A percentile compares a stretch with the other conserved stretches of the same genome.
These are phyloP conservation scores for Dasypogon diadema DNA, from an alignment of 2,888 invertebrate genomes.

Conservation along the genomic window DNA sequence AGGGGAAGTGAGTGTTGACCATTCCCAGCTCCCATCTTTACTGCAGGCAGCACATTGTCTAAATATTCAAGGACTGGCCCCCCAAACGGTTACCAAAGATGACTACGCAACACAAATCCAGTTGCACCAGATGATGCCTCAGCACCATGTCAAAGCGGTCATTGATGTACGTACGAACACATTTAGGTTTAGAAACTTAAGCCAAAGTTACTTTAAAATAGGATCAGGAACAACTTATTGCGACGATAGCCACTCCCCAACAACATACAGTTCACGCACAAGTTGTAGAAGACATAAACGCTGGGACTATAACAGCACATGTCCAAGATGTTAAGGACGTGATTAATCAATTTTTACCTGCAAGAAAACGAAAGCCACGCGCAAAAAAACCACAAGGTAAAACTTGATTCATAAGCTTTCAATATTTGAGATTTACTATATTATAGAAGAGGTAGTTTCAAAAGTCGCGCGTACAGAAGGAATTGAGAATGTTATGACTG, in stretches of 20 bases:
- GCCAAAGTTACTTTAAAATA: neutral
- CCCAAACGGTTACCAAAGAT: conserved; percentile 69
- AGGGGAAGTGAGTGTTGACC: conserved; percentile 75
- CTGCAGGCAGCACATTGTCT: conserved; percentile 75
- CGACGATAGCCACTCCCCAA: conserved; percentile 67
- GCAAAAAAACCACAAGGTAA: conserved; percentile 62
- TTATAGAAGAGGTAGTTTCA: conserved; percentile 60
- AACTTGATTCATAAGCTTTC: neutral
- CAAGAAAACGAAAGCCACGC: conserved; percentile 71
- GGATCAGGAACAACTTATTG: conserved; percentile 68
- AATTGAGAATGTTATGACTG: conserved; percentile 66
- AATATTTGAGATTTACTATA: no score
- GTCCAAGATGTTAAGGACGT: conserved; percentile 65
- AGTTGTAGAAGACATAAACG: conserved; percentile 68
- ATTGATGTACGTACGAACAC: conserved; percentile 58
- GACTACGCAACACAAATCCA: conserved; percentile 69
- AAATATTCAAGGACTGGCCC: conserved; percentile 74
- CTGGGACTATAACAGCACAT: conserved; percentile 66
- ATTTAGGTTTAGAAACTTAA: neutral
- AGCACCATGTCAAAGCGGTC: conserved; percentile 66
- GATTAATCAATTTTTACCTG: conserved; percentile 70
- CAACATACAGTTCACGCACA: conserved; percentile 68
- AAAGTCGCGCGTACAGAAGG: conserved; percentile 67
- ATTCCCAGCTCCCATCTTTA: conserved; percentile 73
- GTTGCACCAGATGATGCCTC: conserved; percentile 68